Conservation (phyloP, 2,113 vertebrate genomes). For the Dicrurus megarhynchus region DNA sequence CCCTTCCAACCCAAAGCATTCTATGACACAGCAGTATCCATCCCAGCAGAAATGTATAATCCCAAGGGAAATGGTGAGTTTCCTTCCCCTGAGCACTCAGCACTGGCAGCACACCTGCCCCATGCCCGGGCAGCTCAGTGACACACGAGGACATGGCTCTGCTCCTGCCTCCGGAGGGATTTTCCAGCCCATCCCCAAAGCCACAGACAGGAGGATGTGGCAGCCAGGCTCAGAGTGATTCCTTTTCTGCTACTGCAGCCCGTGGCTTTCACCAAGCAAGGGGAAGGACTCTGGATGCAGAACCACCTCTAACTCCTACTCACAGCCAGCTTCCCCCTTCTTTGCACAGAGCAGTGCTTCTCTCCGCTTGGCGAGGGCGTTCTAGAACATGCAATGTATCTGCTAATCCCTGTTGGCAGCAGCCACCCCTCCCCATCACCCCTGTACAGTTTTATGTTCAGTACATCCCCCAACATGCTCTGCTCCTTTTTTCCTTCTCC, state of each 20-base stretch:
- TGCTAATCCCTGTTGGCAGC: background rate
- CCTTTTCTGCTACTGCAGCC: background rate
- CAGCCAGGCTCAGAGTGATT: fast-evolving
- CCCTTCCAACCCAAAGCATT: background rate
- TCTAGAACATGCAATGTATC: fast-evolving
- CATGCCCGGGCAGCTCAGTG: background rate
- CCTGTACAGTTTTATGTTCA: background rate
- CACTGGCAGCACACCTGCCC: fast-evolving
- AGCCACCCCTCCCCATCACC: background rate
- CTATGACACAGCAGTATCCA: background rate
- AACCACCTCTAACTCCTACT: background rate
- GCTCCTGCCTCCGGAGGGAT: fast-evolving
- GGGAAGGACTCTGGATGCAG: background rate
- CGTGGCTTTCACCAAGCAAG: background rate
- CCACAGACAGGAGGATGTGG: background rate
- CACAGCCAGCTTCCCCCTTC: background rate
- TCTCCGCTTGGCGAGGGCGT: fast-evolving
- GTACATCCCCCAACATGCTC: background rate
- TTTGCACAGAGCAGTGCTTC: background rate
- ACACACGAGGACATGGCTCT: background rate
- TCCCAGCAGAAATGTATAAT: background rate
- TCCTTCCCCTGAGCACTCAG: background rate
- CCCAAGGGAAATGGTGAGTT: background rate
- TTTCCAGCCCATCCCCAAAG: background rate
- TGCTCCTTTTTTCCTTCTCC: background rate